Evolutionary conservation across 1,140 invertebrate species (phyloP).

Genomic region (Formica exsecta): DNA sequence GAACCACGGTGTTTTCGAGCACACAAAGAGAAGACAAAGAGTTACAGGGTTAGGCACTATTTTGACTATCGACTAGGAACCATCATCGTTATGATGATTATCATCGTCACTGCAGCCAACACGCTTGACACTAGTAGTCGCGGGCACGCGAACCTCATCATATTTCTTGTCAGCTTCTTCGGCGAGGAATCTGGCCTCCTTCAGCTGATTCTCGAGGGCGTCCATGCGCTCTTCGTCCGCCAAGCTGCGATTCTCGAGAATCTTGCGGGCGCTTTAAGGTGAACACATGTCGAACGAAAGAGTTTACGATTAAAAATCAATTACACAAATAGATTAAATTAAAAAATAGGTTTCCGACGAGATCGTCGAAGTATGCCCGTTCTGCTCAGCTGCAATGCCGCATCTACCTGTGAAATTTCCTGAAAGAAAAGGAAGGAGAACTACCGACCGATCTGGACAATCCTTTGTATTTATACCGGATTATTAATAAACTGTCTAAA

Average conservation of each 20-base stretch:
- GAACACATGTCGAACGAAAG: slow-evolving; percentile 63
- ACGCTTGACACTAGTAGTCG: slow-evolving; percentile 80
- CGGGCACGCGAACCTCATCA: slow-evolving; percentile 96
- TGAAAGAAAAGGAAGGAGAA: slow-evolving; percentile 54
- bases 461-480: background rate
- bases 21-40: slow-evolving; percentile 75
- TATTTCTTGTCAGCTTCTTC: slow-evolving; percentile 99
- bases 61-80: slow-evolving; percentile 86
- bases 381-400: slow-evolving; percentile 51
- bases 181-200: slow-evolving; percentile 99
- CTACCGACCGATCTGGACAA: background rate
- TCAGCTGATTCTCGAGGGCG: slow-evolving; percentile 99
- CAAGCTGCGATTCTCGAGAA: slow-evolving; percentile 99
- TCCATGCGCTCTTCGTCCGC: slow-evolving; percentile 99
- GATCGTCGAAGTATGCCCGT: background rate
- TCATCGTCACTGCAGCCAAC: slow-evolving; percentile 82
- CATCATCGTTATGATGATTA: slow-evolving; percentile 79
- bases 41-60: slow-evolving; percentile 83
- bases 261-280: slow-evolving; percentile 96
- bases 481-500: background rate
- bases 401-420: slow-evolving; percentile 62
- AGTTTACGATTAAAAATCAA: slow-evolving; percentile 46
- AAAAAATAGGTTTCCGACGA: slow-evolving; percentile 13
- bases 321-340: slow-evolving; percentile 8
- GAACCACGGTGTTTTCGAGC: slow-evolving; percentile 69